Evolutionary conservation across 1,140 invertebrate species (phyloP).

Genomic region (Diorhabda elongata): DNA sequence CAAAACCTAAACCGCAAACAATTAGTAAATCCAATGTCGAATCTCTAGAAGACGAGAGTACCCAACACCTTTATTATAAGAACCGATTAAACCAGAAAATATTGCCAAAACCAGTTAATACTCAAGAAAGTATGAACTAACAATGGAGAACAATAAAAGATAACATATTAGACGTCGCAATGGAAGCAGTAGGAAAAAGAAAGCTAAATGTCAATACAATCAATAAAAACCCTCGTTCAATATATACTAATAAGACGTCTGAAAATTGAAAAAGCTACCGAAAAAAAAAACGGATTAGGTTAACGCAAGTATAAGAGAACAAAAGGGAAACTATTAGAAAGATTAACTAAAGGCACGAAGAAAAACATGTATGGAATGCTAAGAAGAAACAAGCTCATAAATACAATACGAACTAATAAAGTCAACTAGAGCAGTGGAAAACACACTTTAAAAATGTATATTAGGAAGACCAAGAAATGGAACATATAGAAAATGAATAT

Average conservation of each 20-base stretch:
- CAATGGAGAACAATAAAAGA: background rate
- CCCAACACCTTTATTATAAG: background rate
- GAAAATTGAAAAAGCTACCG: background rate
- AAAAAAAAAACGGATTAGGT: background rate
- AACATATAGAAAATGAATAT: too few relatives aligned
- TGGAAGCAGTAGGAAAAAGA: background rate
- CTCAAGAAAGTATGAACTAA: background rate
- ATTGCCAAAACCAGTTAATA: background rate
- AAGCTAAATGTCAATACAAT: background rate
- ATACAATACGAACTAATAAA: too few relatives aligned
- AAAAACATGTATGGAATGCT: background rate
- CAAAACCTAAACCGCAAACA: background rate
- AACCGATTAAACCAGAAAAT: background rate
- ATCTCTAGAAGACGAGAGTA: background rate
- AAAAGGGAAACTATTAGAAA: background rate
- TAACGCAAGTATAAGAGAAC: background rate
- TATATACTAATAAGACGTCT: too few relatives aligned
- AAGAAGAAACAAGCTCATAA: too few relatives aligned
- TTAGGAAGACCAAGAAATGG: too few relatives aligned
- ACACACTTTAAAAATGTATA: too few relatives aligned
- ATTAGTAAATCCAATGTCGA: background rate
- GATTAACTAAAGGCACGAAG: background rate
- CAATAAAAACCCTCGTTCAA: background rate
- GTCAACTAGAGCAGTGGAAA: too few relatives aligned
- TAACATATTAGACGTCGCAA: background rate